phyloP scores from a whole-genome alignment of 2,888 invertebrate genomes.

The Folsomia manolachei region DNA sequence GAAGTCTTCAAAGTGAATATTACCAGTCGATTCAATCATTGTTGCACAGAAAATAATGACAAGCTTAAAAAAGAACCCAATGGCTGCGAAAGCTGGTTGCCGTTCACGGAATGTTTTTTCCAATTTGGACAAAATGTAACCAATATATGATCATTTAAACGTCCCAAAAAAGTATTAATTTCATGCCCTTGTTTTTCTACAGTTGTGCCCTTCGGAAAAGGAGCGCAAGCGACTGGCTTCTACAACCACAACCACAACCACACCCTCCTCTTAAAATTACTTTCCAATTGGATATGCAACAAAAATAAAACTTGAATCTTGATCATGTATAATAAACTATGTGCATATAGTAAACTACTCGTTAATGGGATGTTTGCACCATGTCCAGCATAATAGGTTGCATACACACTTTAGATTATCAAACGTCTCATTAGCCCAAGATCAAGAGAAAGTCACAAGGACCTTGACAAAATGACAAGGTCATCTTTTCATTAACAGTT shows the following conservation, averaged over 20 bases:
- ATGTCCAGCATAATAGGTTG: too few relatives aligned
- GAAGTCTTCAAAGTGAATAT: slow-evolving; percentile 9
- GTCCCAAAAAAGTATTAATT: neutral
- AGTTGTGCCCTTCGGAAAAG: slow-evolving; percentile 13
- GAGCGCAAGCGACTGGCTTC: neutral
- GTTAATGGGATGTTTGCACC: too few relatives aligned
- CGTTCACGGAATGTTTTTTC: slow-evolving; percentile 28
- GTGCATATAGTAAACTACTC: too few relatives aligned
- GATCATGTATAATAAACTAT: too few relatives aligned
- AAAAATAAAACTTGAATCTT: too few relatives aligned
- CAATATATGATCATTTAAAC: neutral
- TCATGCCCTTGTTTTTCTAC: neutral
- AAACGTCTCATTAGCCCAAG: too few relatives aligned
- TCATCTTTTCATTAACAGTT: too few relatives aligned
- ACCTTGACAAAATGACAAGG: too few relatives aligned
- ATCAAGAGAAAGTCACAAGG: too few relatives aligned
- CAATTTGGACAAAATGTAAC: slow-evolving; percentile 23
- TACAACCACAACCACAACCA: too few relatives aligned
- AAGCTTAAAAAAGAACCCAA: slow-evolving; percentile 30
- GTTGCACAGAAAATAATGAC: slow-evolving; percentile 2
- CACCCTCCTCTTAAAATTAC: neutral
- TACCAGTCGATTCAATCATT: slow-evolving; percentile 23
- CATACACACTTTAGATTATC: too few relatives aligned
- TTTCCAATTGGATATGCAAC: too few relatives aligned
- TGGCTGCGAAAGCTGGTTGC: slow-evolving; percentile 31